Evolutionary conservation across 2,113 vertebrate species (phyloP), one percentile per base, ranked within the genome.

Genomic region (Indri indri): DNA sequence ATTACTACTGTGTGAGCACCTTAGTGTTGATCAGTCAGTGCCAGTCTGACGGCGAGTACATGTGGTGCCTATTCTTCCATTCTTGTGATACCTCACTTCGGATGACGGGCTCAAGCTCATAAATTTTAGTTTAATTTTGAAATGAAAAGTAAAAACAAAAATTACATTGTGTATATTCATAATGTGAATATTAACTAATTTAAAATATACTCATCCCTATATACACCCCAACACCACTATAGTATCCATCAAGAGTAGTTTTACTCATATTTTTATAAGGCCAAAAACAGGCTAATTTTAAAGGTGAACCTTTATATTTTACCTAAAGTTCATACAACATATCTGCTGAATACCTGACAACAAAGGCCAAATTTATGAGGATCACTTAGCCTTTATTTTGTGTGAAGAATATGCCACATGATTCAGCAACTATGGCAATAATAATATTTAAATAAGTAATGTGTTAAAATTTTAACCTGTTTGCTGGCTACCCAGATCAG

Each of bases 381-480:
- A 9, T 66, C 88, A 66, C n/a, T 82, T 94, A 61, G 18, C n/a
- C 52, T 86, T 94, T 54, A 79, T 13, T 89, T 17, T 61, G n/a
- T 42, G 7, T 91, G 71, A 86, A 82, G 68, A 96, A 76, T 79
- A 59, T 66, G 14, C 27, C 89, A 90, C 54, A 22, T 50, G 88
- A 88, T 82, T 37, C 82, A 79, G 2, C 40, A 45, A 88, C 8
- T 47, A 68, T 81, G n/a, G 25, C 45, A 88, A 63, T 66, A 66
- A 77, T 80, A 61, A 61, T 68, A 94, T 96, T 97, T 77, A 81
- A 84, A 74, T 90, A 40, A 89, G 13, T 68, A 57, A 45, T 92
- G 25, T 80, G 30, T 96, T 86, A 91, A 89, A 80, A 80, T 47
- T 89, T 94, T 96, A 95, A 70, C 37, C n/a, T 91, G 25, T 96